These are phyloP conservation scores for Acanthosoma haemorrhoidale DNA, from an alignment of 2,888 invertebrate species.

Conservation along the genomic window DNA sequence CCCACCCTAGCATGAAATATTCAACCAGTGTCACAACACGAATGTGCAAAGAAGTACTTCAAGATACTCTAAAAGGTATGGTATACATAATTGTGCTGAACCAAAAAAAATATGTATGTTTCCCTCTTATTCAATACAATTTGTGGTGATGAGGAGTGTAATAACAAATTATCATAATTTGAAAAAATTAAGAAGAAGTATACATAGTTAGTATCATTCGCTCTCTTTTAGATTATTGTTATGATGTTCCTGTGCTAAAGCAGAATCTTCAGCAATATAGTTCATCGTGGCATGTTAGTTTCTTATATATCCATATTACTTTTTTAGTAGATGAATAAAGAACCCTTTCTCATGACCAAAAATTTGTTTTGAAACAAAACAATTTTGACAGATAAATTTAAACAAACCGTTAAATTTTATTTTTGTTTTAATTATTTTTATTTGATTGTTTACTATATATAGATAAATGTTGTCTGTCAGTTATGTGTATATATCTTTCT, in stretches of 20 bases:
- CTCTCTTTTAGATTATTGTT: neutral
- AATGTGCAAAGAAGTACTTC: slow-evolving; percentile 79
- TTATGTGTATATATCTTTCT: too few relatives aligned
- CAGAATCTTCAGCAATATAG: too few relatives aligned
- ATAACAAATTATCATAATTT: neutral
- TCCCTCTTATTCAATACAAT: neutral
- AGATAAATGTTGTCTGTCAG: too few relatives aligned
- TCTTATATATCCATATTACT: too few relatives aligned
- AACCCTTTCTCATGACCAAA: too few relatives aligned
- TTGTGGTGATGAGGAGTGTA: neutral
- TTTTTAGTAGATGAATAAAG: too few relatives aligned
- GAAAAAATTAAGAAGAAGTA: neutral
- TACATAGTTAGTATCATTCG: neutral
- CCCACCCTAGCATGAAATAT: slow-evolving; percentile 86
- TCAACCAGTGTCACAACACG: slow-evolving; percentile 83
- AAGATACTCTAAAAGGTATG: slow-evolving; percentile 85
- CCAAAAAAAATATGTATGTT: neutral
- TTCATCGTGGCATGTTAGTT: too few relatives aligned
- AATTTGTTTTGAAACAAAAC: too few relatives aligned
- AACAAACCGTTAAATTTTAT: too few relatives aligned
- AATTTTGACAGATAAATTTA: too few relatives aligned
- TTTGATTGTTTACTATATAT: too few relatives aligned
- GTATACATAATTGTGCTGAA: neutral
- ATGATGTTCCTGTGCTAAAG: neutral
- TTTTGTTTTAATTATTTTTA: too few relatives aligned